phyloP scores from a whole-genome alignment of 1,140 invertebrate genomes.

The Drosophila ambigua region DNA sequence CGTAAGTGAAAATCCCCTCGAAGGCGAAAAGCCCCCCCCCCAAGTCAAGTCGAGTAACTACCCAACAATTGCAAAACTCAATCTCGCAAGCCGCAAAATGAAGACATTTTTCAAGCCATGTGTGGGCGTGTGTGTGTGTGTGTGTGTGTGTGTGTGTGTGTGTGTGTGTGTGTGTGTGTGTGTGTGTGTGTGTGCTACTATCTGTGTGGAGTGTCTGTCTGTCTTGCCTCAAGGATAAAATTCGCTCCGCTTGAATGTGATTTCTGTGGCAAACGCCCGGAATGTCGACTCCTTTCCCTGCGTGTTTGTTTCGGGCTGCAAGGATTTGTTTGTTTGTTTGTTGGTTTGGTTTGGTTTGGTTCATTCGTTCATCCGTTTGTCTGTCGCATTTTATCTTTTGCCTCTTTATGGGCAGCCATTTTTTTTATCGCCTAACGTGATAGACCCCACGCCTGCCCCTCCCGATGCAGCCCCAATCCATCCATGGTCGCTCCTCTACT shows the following conservation, averaged over 20 bases:
- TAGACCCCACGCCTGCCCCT: constrained; percentile 31
- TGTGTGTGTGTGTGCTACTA: constrained; percentile 23
- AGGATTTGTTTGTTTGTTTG: constrained; percentile 23
- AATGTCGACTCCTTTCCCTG: constrained; percentile 19
- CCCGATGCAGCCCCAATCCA: constrained; percentile 23
- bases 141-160: constrained; percentile 35
- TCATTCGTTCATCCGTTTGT: constrained; percentile 12
- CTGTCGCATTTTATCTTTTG: constrained; percentile 76
- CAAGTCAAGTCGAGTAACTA: constrained; percentile 10
- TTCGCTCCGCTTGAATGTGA: constrained; percentile 9
- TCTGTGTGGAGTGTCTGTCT: constrained; percentile 7
- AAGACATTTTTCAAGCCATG: constrained; percentile 67
- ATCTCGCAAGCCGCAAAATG: constrained; percentile 47
- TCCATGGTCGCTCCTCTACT: not conserved
- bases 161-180: constrained; percentile 31
- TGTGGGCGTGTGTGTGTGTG: constrained; percentile 36
- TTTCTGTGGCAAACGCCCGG: constrained; percentile 31
- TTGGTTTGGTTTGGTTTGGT: not conserved
- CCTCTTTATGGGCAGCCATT: constrained; percentile 74
- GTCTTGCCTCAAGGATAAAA: constrained; percentile 42
- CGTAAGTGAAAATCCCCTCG: constrained; percentile 13
- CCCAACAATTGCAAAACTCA: constrained; percentile 49
- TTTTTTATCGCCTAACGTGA: constrained; percentile 70
- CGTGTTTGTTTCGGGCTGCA: constrained; percentile 4
- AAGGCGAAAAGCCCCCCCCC: not conserved